phyloP scores from a whole-genome alignment of 2,797 vertebrate species.

The Xiphophorus birchmanni region DNA sequence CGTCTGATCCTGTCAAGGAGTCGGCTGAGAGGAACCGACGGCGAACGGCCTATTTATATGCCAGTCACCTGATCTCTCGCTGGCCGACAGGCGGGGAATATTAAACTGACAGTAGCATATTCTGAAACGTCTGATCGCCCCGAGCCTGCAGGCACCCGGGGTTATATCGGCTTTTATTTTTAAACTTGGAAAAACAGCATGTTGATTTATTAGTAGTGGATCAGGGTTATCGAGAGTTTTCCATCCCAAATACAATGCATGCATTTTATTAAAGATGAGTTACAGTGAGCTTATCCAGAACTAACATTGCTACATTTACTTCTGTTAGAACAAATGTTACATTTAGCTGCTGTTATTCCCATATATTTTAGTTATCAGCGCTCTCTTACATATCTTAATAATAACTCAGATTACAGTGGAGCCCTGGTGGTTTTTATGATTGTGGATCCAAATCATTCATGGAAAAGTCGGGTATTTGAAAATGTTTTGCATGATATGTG shows the following conservation, averaged over 20 bases:
- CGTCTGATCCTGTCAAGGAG: conserved; percentile 73
- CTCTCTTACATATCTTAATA: not conserved
- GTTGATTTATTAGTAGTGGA: not conserved
- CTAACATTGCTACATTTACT: too few species aligned
- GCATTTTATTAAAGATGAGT: too few species aligned
- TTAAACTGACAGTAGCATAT: conserved; percentile 79
- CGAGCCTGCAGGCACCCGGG: conserved; percentile 28
- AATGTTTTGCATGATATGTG: too few species aligned
- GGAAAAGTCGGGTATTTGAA: too few species aligned
- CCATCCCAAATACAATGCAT: not conserved
- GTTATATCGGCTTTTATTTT: conserved; percentile 46
- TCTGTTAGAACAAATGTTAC: not conserved
- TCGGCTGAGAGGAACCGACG: conserved; percentile 60
- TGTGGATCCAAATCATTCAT: not conserved
- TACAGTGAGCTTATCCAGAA: too few species aligned
- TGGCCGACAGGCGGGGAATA: conserved; percentile 56
- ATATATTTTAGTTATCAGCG: not conserved
- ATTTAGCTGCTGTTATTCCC: not conserved
- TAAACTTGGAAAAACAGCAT: conserved; percentile 32
- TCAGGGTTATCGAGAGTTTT: not conserved
- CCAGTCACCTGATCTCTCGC: conserved; percentile 69
- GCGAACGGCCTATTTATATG: conserved; percentile 71
- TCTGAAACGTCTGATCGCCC: conserved; percentile 67
- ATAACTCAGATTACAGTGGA: not conserved
- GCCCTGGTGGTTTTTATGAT: not conserved